phyloP scores from a whole-genome alignment of 1,140 invertebrate genomes.

The Heliconius hewitsoni region DNA sequence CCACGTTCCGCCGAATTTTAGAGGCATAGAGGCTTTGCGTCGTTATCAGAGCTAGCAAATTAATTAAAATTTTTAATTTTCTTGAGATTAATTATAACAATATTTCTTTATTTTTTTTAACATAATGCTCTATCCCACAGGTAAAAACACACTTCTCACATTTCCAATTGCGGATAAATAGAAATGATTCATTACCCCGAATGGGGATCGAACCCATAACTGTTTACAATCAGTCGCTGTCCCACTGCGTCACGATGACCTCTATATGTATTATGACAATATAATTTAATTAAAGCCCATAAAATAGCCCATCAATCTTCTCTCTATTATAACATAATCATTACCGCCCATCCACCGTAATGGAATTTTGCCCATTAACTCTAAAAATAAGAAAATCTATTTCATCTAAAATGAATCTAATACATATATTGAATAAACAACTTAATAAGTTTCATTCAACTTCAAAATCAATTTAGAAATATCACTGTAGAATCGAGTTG shows the following conservation, averaged over 20 bases:
- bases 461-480: conserved; percentile 7
- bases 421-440: neutral
- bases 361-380: too few relatives aligned
- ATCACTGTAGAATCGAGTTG: neutral
- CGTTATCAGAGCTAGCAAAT: neutral
- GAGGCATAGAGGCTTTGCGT: neutral
- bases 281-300: too few relatives aligned
- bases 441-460: neutral
- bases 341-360: too few relatives aligned
- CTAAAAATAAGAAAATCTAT: too few relatives aligned
- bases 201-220: neutral
- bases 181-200: neutral
- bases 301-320: too few relatives aligned
- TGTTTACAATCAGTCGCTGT: neutral
- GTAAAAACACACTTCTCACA: too few relatives aligned
- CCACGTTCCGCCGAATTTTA: neutral
- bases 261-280: neutral
- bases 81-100: too few relatives aligned
- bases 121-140: too few relatives aligned
- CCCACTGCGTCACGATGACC: neutral
- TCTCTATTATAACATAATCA: too few relatives aligned
- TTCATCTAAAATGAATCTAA: neutral
- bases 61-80: neutral
- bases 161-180: too few relatives aligned
- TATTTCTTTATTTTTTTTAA: too few relatives aligned